These are phyloP conservation scores for Platycnemis pennipes DNA, from an alignment of 2,888 invertebrate genomes.

Conservation along the genomic window DNA sequence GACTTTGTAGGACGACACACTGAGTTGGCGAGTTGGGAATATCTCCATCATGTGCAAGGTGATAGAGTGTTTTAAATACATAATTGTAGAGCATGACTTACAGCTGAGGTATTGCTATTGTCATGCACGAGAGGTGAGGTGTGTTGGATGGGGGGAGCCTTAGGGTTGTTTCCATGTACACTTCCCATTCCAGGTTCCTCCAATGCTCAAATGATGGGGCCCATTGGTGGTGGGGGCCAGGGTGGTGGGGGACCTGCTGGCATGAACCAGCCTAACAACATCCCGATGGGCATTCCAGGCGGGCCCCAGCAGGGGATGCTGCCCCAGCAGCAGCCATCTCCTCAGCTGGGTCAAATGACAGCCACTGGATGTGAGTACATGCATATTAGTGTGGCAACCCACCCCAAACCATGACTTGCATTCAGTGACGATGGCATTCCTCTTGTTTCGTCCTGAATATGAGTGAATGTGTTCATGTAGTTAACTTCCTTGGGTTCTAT, in stretches of 20 bases:
- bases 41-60: not conserved
- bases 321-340: slow-evolving; percentile 6
- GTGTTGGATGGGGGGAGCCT: not conserved
- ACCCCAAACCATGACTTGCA: no score
- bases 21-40: no score
- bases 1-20: no score
- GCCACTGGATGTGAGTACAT: slow-evolving; percentile 67
- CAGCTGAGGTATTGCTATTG: not conserved
- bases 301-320: slow-evolving; percentile 40
- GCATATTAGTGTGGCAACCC: no score
- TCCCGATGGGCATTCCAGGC: slow-evolving; percentile 42
- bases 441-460: no score
- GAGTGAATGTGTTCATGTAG: no score
- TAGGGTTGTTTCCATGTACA: not conserved
- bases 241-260: not conserved
- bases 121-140: not conserved
- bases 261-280: slow-evolving; percentile 18
- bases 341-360: slow-evolving; percentile 59
- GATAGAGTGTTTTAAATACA: not conserved
- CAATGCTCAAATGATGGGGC: slow-evolving; percentile 55
- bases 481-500: no score
- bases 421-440: no score
- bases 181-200: slow-evolving; percentile 42
- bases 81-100: not conserved
- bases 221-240: slow-evolving; percentile 20